These are phyloP conservation scores for Galbula dea DNA, from an alignment of 2,113 vertebrate genomes.

Conservation along the genomic window DNA sequence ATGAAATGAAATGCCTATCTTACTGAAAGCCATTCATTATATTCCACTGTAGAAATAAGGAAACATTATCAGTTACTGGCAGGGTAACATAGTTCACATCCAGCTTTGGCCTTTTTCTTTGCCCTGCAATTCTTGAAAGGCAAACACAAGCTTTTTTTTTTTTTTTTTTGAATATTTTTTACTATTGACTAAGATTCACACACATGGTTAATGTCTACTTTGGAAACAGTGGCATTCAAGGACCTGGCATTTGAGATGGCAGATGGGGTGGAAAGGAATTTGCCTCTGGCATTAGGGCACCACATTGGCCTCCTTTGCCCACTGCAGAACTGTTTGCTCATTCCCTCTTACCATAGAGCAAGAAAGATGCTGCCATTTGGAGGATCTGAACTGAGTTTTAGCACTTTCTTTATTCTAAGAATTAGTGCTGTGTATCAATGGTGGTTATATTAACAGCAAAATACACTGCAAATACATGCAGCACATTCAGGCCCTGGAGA, in stretches of 20 bases:
- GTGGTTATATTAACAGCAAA: slow-evolving; percentile 32
- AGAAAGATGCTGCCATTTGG: slow-evolving; percentile 4
- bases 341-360: background rate
- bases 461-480: background rate
- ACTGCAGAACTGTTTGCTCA: background rate
- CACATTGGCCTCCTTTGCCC: background rate
- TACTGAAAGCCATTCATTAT: background rate
- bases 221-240: slow-evolving; percentile 47
- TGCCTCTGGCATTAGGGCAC: slow-evolving; percentile 38
- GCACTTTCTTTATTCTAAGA: background rate
- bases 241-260: slow-evolving; percentile 54
- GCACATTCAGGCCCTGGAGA: slow-evolving; percentile 39
- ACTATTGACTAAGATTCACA: slow-evolving; percentile 24
- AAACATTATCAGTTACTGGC: background rate
- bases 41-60: background rate
- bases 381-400: slow-evolving; percentile 28
- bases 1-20: background rate
- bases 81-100: background rate
- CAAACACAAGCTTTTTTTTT: slow-evolving; percentile 11
- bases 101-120: background rate
- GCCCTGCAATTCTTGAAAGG: background rate
- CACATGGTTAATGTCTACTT: slow-evolving; percentile 52
- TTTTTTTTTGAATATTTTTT: background rate
- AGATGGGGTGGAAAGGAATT: slow-evolving; percentile 62
- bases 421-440: background rate